A percentile compares a stretch with the other conserved stretches of the same genome.
These are phyloP conservation scores for Malurus melanocephalus DNA, from an alignment of 2,113 vertebrate species.

Conservation along the genomic window DNA sequence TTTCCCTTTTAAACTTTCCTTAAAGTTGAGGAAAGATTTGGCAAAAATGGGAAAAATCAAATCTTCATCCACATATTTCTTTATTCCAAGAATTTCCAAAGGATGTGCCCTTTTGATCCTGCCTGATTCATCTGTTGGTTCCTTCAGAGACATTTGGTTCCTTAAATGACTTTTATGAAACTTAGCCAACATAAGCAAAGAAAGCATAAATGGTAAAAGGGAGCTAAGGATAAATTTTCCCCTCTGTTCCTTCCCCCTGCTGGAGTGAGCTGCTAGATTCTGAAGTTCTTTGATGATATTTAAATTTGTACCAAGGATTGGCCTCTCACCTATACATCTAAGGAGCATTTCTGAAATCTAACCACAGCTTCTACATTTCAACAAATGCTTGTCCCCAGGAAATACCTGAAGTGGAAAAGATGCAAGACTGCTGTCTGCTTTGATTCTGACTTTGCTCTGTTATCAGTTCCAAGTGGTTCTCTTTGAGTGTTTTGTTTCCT, in stretches of 20 bases:
- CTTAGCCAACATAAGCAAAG: not conserved
- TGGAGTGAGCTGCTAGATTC: not conserved
- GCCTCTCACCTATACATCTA: slow-evolving; percentile 25
- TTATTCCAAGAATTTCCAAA: not conserved
- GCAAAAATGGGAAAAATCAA: not conserved
- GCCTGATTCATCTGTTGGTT: not conserved
- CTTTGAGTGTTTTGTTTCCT: slow-evolving; percentile 27
- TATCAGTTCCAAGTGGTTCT: slow-evolving; percentile 10
- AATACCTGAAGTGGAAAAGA: slow-evolving; percentile 26
- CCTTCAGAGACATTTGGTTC: not conserved
- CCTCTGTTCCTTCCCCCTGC: not conserved
- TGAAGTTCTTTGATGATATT: slow-evolving; percentile 39
- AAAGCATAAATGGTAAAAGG: not conserved
- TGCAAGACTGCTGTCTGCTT: slow-evolving; percentile 24
- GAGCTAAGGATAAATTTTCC: not conserved
- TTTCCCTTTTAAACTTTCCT: not conserved
- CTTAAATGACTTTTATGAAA: not conserved
- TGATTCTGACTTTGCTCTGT: slow-evolving; percentile 44
- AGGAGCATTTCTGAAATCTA: slow-evolving; percentile 23
- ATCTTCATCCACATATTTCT: not conserved
- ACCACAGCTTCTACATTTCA: not conserved
- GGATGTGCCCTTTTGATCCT: not conserved
- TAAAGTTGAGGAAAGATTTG: not conserved
- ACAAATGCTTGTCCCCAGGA: not conserved
- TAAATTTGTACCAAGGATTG: not conserved